Evolutionary conservation across 1,140 invertebrate species (phyloP).

Genomic region (Anoplophora glabripennis): DNA sequence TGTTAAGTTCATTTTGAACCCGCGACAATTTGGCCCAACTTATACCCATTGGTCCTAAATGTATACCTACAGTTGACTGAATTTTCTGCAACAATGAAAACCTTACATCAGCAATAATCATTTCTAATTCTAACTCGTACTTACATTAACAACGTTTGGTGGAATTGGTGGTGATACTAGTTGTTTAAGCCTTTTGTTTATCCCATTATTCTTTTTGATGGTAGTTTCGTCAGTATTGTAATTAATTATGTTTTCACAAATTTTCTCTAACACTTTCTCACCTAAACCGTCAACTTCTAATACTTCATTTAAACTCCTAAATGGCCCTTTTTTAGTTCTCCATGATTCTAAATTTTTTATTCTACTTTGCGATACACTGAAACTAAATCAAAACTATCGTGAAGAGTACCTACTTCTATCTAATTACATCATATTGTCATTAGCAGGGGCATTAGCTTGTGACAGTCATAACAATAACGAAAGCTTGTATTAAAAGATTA

Average conservation of each 20-base stretch:
- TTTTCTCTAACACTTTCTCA: constrained; percentile 26
- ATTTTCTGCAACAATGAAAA: constrained; percentile 11
- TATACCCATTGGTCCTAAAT: constrained; percentile 23
- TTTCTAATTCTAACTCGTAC: neutral
- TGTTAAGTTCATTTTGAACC: constrained; percentile 11
- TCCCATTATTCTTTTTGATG: neutral
- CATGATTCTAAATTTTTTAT: constrained; percentile 29
- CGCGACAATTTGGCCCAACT: constrained; percentile 20
- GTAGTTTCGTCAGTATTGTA: neutral
- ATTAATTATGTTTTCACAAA: constrained; percentile 25
- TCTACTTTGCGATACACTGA: constrained; percentile 21
- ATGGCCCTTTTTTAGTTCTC: constrained; percentile 30
- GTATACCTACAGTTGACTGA: constrained; percentile 19
- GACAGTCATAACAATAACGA: too few species aligned
- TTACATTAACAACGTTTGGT: constrained; percentile 2
- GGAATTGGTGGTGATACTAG: constrained; percentile 17
- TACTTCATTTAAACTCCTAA: constrained; percentile 26
- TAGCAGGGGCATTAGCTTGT: too few species aligned
- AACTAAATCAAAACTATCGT: neutral
- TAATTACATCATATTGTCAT: neutral
- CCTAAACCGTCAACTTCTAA: constrained; percentile 32
- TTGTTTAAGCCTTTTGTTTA: constrained; percentile 13
- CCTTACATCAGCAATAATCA: too few species aligned
- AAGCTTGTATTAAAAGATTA: too few species aligned
- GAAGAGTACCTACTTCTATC: neutral